Conservation (phyloP, 2,113 vertebrate genomes). For the Equus quagga region DNA sequence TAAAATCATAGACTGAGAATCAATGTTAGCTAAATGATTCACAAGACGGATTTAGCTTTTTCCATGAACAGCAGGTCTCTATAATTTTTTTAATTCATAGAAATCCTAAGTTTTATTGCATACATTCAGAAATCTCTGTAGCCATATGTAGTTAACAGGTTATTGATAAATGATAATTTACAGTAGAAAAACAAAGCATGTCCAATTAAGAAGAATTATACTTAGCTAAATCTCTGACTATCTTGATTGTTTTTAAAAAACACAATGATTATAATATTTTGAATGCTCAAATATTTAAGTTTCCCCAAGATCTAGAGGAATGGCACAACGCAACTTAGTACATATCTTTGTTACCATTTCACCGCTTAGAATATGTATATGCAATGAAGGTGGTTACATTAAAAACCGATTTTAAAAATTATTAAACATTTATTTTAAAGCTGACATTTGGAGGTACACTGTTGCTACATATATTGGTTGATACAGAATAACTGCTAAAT, state of each 20-base stretch:
- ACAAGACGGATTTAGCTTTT: not conserved
- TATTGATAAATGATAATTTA: constrained; percentile 27
- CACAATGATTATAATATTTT: not conserved
- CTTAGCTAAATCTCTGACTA: not conserved
- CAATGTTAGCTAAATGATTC: not conserved
- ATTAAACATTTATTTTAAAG: constrained; percentile 28
- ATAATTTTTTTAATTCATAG: constrained; percentile 8
- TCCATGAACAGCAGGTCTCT: not conserved
- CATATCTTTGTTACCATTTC: not conserved
- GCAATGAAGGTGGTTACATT: not conserved
- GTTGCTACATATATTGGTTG: not conserved
- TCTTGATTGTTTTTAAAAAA: not conserved
- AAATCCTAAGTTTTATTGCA: constrained; percentile 2
- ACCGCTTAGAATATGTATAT: not conserved
- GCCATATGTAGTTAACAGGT: not conserved
- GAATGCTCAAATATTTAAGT: not conserved
- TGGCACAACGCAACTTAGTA: not conserved
- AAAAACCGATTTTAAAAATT: constrained; percentile 10
- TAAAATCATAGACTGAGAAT: not conserved
- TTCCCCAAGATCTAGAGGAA: constrained; percentile 5
- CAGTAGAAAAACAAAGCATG: constrained; percentile 30
- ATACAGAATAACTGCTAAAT: not conserved
- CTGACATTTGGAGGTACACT: not conserved
- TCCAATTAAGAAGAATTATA: not conserved
- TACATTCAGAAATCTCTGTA: constrained; percentile 21